Conservation (phyloP, 2,888 invertebrate species). For the Fabriciana adippe region DNA sequence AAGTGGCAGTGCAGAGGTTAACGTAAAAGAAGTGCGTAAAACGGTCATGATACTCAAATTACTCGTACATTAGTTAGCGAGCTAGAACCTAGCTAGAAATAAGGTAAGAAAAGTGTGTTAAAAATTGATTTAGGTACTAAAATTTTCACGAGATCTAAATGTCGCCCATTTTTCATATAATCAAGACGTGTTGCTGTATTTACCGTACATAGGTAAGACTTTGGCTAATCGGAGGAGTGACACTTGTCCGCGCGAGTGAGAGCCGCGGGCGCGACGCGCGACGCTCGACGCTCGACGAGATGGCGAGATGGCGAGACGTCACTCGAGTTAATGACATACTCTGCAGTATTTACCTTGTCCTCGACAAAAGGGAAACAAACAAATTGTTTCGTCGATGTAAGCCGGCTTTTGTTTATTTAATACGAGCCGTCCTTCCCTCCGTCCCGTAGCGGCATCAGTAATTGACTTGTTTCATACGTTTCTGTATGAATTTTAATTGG, state of each 20-base stretch:
- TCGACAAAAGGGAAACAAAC: conserved; percentile 35
- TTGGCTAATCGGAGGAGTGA: background rate
- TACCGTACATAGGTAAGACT: too few species aligned
- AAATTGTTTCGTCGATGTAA: conserved; percentile 33
- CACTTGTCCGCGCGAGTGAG: background rate
- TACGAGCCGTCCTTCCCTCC: conserved; percentile 14
- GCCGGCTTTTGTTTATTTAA: conserved; percentile 36
- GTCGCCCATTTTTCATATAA: too few species aligned
- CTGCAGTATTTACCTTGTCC: conserved; percentile 29
- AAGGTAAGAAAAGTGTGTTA: too few species aligned
- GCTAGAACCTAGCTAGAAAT: too few species aligned
- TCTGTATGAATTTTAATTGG: conserved; percentile 41
- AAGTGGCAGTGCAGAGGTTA: too few species aligned
- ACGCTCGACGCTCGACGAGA: too few species aligned
- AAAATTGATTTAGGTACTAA: too few species aligned
- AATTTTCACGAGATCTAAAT: too few species aligned
- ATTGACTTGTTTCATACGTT: conserved; percentile 38
- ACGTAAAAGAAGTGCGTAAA: too few species aligned
- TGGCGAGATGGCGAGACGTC: conserved; percentile 10
- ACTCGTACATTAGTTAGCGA: too few species aligned
- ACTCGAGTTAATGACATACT: conserved; percentile 31
- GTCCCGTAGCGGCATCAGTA: conserved; percentile 22
- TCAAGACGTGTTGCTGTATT: too few species aligned
- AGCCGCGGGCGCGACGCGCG: conserved; percentile 3
- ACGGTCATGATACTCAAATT: too few species aligned